These are phyloP conservation scores for Lemur catta DNA, from an alignment of 2,797 vertebrate species.

Conservation along the genomic window DNA sequence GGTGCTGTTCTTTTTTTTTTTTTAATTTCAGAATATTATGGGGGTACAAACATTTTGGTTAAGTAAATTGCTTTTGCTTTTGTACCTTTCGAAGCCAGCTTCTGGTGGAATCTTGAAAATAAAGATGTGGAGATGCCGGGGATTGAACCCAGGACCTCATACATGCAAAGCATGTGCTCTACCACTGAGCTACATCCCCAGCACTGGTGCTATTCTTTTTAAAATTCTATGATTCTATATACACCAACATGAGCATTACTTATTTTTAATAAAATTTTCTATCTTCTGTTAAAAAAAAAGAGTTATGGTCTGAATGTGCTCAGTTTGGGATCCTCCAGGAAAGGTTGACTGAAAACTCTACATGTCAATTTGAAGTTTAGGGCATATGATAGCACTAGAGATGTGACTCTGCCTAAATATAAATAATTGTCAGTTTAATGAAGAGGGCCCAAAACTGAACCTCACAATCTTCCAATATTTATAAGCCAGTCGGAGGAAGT, in stretches of 20 bases:
- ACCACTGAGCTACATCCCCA: conserved; percentile 47
- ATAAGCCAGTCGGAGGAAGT: neutral
- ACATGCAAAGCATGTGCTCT: neutral
- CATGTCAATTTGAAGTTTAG: neutral
- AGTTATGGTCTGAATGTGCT: neutral
- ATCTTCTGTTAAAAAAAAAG: no score
- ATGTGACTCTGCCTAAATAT: neutral
- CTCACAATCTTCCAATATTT: neutral
- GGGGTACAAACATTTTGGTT: no score
- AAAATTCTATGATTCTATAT: no score
- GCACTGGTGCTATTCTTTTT: fast-evolving
- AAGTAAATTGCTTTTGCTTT: no score
- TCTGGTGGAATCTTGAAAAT: neutral
- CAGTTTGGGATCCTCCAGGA: neutral
- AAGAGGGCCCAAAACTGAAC: neutral
- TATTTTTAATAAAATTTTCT: no score
- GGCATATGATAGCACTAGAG: neutral
- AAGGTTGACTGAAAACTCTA: neutral
- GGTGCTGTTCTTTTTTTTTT: no score
- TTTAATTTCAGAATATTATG: no score
- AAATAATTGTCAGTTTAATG: neutral
- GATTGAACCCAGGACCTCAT: neutral
- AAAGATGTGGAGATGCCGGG: neutral
- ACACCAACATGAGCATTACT: no score
- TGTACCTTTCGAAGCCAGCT: no score